These are phyloP conservation scores for Mongoloraphidia duomilia DNA, from an alignment of 2,888 invertebrate species.

Conservation along the genomic window DNA sequence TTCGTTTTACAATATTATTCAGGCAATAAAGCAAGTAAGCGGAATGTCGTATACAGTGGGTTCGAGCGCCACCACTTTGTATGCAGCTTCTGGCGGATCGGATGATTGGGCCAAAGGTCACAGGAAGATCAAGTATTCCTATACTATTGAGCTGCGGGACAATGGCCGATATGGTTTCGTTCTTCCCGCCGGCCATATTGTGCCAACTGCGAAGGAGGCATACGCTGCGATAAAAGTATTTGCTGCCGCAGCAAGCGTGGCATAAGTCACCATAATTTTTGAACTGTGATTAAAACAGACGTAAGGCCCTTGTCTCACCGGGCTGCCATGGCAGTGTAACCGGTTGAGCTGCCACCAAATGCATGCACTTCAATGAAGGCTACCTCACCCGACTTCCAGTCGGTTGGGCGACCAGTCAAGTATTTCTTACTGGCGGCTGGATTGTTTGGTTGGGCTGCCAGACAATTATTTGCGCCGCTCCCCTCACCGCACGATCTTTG, in stretches of 20 bases:
- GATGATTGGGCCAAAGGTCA: conserved; percentile 87
- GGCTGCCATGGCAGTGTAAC: too few species aligned
- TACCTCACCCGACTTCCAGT: too few species aligned
- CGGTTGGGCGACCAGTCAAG: too few species aligned
- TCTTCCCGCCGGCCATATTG: conserved; percentile 65
- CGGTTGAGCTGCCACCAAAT: too few species aligned
- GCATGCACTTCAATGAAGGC: too few species aligned
- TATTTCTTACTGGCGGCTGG: too few species aligned
- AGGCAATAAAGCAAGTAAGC: conserved; percentile 44
- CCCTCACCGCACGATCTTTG: too few species aligned
- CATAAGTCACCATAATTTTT: conserved; percentile 14
- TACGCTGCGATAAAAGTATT: conserved; percentile 55
- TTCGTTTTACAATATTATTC: conserved; percentile 17
- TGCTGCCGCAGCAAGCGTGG: conserved; percentile 33
- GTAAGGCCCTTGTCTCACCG: too few species aligned
- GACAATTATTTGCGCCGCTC: too few species aligned
- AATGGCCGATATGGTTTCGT: conserved; percentile 73
- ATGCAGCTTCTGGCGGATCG: conserved; percentile 69
- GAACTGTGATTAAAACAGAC: too few species aligned
- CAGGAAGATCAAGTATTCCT: conserved; percentile 70
- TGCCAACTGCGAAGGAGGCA: conserved; percentile 60
- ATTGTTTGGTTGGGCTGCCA: too few species aligned
- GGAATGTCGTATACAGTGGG: conserved; percentile 59
- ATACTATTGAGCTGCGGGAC: conserved; percentile 80
- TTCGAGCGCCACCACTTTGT: conserved; percentile 60